Evolutionary conservation across 2,888 invertebrate genomes (phyloP).

Genomic region (Drosophila austrosaltans): DNA sequence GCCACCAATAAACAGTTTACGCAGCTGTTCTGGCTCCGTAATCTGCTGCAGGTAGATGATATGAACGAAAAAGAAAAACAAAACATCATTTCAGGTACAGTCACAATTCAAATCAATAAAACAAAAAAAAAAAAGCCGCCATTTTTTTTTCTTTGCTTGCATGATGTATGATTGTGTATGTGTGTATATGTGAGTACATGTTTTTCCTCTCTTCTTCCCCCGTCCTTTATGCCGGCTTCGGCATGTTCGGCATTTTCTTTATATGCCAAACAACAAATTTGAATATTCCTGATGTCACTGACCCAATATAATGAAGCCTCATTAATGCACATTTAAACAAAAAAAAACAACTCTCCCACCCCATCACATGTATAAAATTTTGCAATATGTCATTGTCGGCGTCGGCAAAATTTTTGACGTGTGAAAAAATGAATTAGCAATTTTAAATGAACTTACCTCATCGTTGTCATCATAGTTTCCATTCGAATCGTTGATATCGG

Average conservation of each 20-base stretch:
- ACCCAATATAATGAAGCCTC: conserved; percentile 16
- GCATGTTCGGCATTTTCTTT: neutral
- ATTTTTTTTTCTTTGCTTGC: conserved; percentile 53
- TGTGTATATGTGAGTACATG: conserved; percentile 21
- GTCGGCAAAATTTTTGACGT: conserved; percentile 30
- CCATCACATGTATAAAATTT: conserved; percentile 10
- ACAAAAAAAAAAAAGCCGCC: conserved; percentile 46
- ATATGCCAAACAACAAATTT: conserved; percentile 3
- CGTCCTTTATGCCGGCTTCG: conserved; percentile 10
- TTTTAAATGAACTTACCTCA: conserved; percentile 60
- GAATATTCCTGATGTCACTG: conserved; percentile 30
- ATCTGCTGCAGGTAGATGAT: conserved; percentile 65
- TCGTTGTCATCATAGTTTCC: conserved; percentile 78
- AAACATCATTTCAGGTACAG: conserved; percentile 52
- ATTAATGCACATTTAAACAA: conserved; percentile 4
- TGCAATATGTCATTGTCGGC: conserved; percentile 41
- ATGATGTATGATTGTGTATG: conserved; percentile 2
- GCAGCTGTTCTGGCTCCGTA: conserved; percentile 87
- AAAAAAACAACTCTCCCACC: neutral
- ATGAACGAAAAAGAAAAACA: neutral
- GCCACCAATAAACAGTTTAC: conserved; percentile 97
- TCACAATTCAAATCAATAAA: conserved; percentile 50
- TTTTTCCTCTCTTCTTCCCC: conserved; percentile 13
- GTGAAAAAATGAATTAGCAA: conserved; percentile 17
- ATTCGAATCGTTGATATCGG: conserved; percentile 72